A percentile compares a stretch with the other conserved stretches of the same genome.
Conservation (phyloP, 1,140 invertebrate species). For the Augochlora pura region DNA sequence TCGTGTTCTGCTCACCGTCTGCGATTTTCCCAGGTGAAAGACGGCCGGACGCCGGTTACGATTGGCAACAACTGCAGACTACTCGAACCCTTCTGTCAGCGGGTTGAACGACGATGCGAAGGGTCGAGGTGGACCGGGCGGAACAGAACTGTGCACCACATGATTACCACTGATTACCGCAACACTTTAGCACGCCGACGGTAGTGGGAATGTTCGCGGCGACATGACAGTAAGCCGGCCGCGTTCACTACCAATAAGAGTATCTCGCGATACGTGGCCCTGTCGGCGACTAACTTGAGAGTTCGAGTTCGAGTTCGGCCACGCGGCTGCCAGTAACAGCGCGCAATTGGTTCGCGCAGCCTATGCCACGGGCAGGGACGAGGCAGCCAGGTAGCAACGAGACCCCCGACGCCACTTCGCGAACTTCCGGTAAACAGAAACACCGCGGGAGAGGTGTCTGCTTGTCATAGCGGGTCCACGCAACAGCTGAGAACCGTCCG, state of each 20-base stretch:
- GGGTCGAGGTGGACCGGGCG: too few relatives aligned
- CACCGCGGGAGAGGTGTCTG: neutral
- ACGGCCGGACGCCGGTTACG: too few relatives aligned
- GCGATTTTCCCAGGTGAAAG: too few relatives aligned
- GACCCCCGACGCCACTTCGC: neutral
- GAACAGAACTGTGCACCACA: too few relatives aligned
- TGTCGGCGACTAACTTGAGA: slow-evolving; percentile 59
- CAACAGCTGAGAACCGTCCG: neutral
- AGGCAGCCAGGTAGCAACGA: slow-evolving; percentile 9
- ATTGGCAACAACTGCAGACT: too few relatives aligned
- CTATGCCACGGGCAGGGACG: slow-evolving; percentile 25
- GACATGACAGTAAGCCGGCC: neutral
- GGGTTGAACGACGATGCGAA: too few relatives aligned
- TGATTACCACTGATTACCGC: too few relatives aligned
- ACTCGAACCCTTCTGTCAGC: too few relatives aligned
- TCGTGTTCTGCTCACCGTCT: too few relatives aligned
- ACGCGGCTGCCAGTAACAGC: slow-evolving; percentile 54
- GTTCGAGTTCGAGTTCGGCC: slow-evolving; percentile 42
- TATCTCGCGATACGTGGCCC: slow-evolving; percentile 58
- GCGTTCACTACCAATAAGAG: slow-evolving; percentile 17
- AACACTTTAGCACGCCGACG: too few relatives aligned
- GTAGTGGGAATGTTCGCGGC: too few relatives aligned
- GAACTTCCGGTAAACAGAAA: neutral
- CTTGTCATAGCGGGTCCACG: neutral
- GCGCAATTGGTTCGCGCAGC: slow-evolving; percentile 62